Percentiles rank a stretch among this genome's conserved stretches.
Evolutionary conservation across 2,113 vertebrate species (phyloP).

Genomic region (Crocuta crocuta): DNA sequence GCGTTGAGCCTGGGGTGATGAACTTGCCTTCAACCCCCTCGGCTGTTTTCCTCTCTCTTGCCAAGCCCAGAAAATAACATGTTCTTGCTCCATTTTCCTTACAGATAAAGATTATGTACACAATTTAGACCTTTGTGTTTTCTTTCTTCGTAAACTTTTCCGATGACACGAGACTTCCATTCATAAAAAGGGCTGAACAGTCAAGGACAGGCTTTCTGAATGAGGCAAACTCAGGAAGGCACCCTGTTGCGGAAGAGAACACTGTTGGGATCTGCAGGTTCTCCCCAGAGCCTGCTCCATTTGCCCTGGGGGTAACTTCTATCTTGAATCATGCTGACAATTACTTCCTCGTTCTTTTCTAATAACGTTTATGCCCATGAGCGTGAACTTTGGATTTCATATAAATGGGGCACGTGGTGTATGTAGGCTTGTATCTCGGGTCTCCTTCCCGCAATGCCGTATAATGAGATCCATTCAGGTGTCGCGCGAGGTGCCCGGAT

Average conservation of each 20-base stretch:
- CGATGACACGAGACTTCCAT: not conserved
- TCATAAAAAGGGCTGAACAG: not conserved
- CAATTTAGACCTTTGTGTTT: not conserved
- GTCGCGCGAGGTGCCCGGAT: not conserved
- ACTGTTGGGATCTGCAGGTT: too few species aligned
- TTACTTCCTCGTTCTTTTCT: not conserved
- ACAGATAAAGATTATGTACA: not conserved
- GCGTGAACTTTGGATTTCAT: not conserved
- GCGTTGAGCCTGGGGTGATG: rapidly evolving
- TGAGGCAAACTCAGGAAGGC: not conserved
- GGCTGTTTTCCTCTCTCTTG: rapidly evolving
- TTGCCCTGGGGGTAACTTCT: not conserved
- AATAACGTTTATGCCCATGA: not conserved
- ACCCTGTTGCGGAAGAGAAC: not conserved
- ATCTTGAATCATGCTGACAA: not conserved
- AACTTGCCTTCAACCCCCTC: not conserved
- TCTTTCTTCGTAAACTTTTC: not conserved
- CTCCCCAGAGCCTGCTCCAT: too few species aligned
- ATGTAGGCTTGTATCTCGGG: not conserved
- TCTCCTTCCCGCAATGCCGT: rapidly evolving
- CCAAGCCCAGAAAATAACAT: not conserved
- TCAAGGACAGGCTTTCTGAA: not conserved
- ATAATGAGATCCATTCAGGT: not conserved
- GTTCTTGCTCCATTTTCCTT: not conserved
- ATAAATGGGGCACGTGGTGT: too few species aligned